phyloP scores from a whole-genome alignment of 2,113 vertebrate species.

The Gymnobelideus leadbeateri region DNA sequence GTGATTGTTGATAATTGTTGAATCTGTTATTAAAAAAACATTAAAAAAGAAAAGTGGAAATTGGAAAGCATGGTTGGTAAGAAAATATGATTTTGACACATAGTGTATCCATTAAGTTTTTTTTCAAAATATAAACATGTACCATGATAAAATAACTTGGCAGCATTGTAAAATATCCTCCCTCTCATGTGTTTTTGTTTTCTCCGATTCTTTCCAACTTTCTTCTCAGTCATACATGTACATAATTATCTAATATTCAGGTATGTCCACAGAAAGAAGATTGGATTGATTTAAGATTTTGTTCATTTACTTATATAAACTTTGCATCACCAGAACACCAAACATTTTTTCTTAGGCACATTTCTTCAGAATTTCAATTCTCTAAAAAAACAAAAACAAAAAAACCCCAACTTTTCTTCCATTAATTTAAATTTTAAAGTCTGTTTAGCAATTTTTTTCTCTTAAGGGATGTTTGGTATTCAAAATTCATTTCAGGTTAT shows the following conservation, averaged over 20 bases:
- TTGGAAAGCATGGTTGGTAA: not conserved
- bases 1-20: not conserved
- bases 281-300: not conserved
- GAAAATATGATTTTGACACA: not conserved
- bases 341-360: not conserved
- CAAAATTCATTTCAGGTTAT: slow-evolving; percentile 47
- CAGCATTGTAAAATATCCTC: not conserved
- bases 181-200: not conserved
- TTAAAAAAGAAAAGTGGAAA: not conserved
- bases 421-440: slow-evolving; percentile 57
- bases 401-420: not conserved
- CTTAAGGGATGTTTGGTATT: slow-evolving; percentile 50
- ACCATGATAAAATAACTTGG: not conserved
- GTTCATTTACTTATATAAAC: not conserved
- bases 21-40: not conserved
- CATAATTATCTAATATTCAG: not conserved
- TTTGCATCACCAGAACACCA: not conserved
- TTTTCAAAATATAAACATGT: not conserved
- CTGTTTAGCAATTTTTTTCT: slow-evolving; percentile 13
- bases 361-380: not conserved
- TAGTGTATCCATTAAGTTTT: not conserved
- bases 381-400: slow-evolving; percentile 15
- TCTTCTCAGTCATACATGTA: not conserved
- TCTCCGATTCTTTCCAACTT: not conserved
- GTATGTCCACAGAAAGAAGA: not conserved